Percentiles rank a stretch among this genome's conserved stretches.
Conservation (phyloP, 64 coral and sea anemone genomes). For the Pocillopora verrucosa region DNA sequence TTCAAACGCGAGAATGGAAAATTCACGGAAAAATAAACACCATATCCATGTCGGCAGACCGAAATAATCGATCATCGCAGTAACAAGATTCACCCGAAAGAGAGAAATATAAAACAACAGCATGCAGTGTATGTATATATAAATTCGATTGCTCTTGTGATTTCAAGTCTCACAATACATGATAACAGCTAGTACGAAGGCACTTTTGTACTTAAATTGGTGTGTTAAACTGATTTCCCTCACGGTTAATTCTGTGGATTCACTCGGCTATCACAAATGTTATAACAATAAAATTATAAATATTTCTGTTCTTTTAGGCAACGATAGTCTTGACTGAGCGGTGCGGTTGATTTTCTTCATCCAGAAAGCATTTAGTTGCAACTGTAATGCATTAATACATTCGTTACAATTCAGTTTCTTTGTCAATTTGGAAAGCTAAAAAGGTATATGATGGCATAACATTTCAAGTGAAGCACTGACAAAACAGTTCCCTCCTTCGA, state of each 20-base stretch:
- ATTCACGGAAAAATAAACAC: background rate
- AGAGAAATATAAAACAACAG: no score
- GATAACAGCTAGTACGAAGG: background rate
- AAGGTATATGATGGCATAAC: background rate
- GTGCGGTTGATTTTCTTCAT: no score
- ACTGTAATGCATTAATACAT: no score
- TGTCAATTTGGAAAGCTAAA: background rate
- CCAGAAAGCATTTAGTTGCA: no score
- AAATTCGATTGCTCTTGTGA: no score
- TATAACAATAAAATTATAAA: background rate
- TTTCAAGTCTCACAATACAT: background rate
- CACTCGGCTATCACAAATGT: background rate
- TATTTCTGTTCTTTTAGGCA: background rate
- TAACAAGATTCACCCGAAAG: no score
- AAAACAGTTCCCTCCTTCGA: background rate
- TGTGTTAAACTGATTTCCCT: background rate
- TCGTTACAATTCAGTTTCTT: no score
- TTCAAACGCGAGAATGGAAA: background rate
- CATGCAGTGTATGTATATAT: no score
- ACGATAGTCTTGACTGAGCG: background rate
- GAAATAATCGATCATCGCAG: background rate
- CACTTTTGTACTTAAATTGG: background rate
- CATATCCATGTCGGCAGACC: background rate
- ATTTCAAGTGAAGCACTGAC: background rate
- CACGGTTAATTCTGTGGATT: background rate